Percentiles rank a stretch among this genome's conserved stretches.
These are phyloP conservation scores for Leptopilina boulardi DNA, from an alignment of 1,140 invertebrate species.

Conservation along the genomic window DNA sequence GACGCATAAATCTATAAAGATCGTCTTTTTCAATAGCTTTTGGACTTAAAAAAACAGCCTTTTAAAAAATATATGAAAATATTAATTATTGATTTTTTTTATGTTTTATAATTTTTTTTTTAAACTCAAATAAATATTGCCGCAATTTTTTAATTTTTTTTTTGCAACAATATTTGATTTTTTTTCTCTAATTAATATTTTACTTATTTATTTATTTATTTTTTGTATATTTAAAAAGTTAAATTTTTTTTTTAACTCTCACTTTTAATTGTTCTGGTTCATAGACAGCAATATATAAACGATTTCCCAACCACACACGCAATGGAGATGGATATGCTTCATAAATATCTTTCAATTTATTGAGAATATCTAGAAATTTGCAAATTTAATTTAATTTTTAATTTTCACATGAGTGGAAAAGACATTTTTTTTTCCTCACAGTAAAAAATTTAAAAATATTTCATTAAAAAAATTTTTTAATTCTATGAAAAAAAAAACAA, in stretches of 20 bases:
- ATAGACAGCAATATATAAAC: slow-evolving; percentile 66
- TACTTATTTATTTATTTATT: too few relatives aligned
- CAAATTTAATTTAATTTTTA: neutral
- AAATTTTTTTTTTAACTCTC: slow-evolving; percentile 24
- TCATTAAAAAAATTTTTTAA: too few relatives aligned
- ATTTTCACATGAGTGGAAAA: neutral
- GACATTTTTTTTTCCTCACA: neutral
- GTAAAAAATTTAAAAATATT: too few relatives aligned
- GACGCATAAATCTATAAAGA: slow-evolving; percentile 83
- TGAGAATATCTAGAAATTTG: slow-evolving; percentile 52
- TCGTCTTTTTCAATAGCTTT: slow-evolving; percentile 82
- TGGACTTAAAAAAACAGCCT: slow-evolving; percentile 79
- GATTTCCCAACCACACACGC: slow-evolving; percentile 63
- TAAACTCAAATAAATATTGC: too few relatives aligned
- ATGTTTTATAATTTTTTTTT: neutral
- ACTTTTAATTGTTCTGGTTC: slow-evolving; percentile 75
- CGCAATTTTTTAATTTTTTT: too few relatives aligned
- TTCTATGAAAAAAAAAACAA: too few relatives aligned
- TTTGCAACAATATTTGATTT: too few relatives aligned
- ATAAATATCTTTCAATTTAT: slow-evolving; percentile 45
- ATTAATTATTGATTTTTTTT: neutral
- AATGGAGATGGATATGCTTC: slow-evolving; percentile 53
- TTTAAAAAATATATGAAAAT: neutral
- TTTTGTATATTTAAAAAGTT: neutral
- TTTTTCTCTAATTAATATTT: too few relatives aligned